phyloP scores from a whole-genome alignment of 2,797 vertebrate species.

The Hydrocynus forskahlii region DNA sequence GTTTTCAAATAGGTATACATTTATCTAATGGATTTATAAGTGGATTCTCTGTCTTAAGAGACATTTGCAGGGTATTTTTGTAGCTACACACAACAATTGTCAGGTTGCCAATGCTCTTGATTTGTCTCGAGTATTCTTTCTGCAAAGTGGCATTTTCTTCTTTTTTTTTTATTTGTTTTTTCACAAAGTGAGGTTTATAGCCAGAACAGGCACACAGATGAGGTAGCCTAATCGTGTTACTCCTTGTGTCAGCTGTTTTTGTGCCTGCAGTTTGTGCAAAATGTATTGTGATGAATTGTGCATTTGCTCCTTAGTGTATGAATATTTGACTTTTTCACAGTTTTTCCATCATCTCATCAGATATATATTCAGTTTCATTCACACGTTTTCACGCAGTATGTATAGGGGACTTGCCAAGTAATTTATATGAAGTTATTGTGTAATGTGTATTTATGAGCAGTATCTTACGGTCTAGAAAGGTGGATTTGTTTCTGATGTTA shows the following conservation, averaged over 20 bases:
- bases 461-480: neutral
- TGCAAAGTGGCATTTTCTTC: conserved; percentile 15
- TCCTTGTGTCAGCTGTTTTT: conserved; percentile 31
- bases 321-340: conserved; percentile 23
- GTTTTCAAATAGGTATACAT: neutral
- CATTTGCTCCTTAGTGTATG: conserved; percentile 25
- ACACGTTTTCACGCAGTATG: neutral
- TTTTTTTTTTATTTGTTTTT: neutral
- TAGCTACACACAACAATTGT: conserved; percentile 31
- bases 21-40: neutral
- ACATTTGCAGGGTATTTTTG: conserved; percentile 45
- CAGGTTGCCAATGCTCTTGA: conserved; percentile 29
- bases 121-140: conserved; percentile 30
- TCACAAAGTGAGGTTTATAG: conserved; percentile 34
- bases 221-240: conserved; percentile 18
- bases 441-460: conserved; percentile 31
- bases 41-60: conserved; percentile 13
- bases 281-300: conserved; percentile 33
- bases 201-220: conserved; percentile 18
- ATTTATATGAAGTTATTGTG: conserved; percentile 32
- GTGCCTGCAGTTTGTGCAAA: conserved; percentile 10
- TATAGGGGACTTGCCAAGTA: conserved; percentile 26
- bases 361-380: neutral
- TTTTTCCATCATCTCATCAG: neutral
- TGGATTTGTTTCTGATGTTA: too few species aligned